A percentile compares a stretch with the other conserved stretches of the same genome.
Evolutionary conservation across 2,888 invertebrate species (phyloP).

Genomic region (Vannuccia rotundouncinata): DNA sequence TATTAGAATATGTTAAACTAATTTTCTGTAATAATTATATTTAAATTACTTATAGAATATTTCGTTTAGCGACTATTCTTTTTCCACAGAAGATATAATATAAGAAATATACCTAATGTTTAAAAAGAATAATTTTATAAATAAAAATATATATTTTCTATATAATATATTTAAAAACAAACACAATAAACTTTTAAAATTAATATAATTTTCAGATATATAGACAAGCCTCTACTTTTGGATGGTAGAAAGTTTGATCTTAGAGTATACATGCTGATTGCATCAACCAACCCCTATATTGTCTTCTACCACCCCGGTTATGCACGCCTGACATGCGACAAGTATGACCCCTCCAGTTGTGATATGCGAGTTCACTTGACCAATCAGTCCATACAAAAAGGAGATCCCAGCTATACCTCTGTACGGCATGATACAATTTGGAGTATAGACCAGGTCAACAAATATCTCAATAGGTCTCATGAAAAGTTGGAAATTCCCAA

Average conservation of each 20-base stretch:
- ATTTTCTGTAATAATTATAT: no score
- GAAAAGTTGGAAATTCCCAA: background rate
- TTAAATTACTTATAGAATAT: no score
- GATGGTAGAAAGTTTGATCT: conserved; percentile 38
- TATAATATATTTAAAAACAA: no score
- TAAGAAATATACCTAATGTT: no score
- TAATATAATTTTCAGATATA: no score
- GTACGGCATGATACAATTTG: conserved; percentile 2
- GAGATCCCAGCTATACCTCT: background rate
- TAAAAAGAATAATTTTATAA: no score
- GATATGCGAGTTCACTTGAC: conserved; percentile 9
- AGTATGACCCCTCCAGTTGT: background rate
- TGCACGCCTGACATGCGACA: background rate
- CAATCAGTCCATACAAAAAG: background rate
- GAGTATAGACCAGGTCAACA: background rate
- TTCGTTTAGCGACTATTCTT: no score
- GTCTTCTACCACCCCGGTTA: conserved; percentile 23
- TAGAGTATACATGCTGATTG: conserved; percentile 37
- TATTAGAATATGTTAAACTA: no score
- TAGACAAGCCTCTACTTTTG: conserved; percentile 35
- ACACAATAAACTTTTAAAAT: no score
- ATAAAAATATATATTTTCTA: no score
- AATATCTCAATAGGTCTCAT: background rate
- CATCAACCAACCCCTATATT: background rate
- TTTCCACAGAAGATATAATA: no score